A percentile compares a stretch with the other conserved stretches of the same genome.
Conservation (phyloP, 2,113 vertebrate genomes). For the Plestiodon gilberti region DNA sequence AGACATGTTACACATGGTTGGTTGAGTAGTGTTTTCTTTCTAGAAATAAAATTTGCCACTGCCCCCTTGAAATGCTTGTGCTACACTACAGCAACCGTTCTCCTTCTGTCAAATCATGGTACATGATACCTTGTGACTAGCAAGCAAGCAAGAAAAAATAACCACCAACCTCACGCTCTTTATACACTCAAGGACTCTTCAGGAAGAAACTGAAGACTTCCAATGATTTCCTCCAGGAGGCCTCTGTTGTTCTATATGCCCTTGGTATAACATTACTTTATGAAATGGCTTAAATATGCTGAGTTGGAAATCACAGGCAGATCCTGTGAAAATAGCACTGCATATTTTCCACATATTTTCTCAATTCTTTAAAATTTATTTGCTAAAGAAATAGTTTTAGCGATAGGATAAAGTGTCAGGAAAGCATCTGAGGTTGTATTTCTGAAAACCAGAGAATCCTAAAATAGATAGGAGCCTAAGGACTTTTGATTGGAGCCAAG, state of each 20-base stretch:
- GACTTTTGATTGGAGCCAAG: background rate
- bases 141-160: background rate
- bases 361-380: background rate
- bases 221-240: background rate
- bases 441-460: background rate
- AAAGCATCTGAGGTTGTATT: background rate
- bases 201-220: background rate
- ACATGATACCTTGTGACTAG: background rate
- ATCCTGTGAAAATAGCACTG: background rate
- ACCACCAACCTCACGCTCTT: background rate
- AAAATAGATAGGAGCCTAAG: background rate
- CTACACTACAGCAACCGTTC: rapidly evolving
- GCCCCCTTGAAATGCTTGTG: slow-evolving; percentile 28
- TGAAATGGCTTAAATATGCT: background rate
- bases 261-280: background rate
- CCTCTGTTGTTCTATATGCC: background rate
- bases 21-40: slow-evolving; percentile 17
- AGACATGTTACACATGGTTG: background rate
- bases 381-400: background rate
- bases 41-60: background rate
- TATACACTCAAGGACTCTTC: rapidly evolving
- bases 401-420: background rate
- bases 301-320: too few relatives aligned
- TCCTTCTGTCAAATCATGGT: background rate
- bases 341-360: background rate